Evolutionary conservation across 2,888 invertebrate species (phyloP), one percentile per base, ranked within the genome.

Genomic region (Molorchus minor): DNA sequence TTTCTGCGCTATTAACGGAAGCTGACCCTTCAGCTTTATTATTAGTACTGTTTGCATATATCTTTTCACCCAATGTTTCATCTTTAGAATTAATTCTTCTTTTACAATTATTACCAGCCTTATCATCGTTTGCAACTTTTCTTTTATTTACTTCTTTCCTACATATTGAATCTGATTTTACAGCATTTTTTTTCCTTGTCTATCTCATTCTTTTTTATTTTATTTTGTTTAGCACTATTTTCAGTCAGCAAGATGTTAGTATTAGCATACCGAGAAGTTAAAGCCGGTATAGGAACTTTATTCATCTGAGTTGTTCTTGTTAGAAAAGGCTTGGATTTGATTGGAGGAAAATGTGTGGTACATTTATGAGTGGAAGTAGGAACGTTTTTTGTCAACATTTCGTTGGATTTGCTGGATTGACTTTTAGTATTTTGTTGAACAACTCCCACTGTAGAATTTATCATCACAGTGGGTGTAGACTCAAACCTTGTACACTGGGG

Each of bases 201-300:
- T n/a, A 3, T 33, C n/a, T 33, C n/a, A 10, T 10, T 12, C 12
- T 3, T 33, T 33, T 33, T 33, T 33, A 35, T 15, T 56, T 56
- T 12, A 21, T 54, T 58, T 62, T 64, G 17, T 15, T 56, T 30
- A 36, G 5, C 41, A 54, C 45, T 40, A 64, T 61, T 25, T 66
- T 53, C 16, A 65, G 45, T 33, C n/a, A 51, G 61, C 63, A 57
- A 59, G 29, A 35, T 10, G 3, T 29, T 17, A 51, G 25, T 51
- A 29, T 63, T 68, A 13, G 71, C 72, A 67, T 77, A 78, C 20
- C 68, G 68, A 10, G 79, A 77, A 4, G 77, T 74, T 44, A 80
- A 68, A 1, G 80, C 79, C 3, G 81, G 80, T 52, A 82, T 81
- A 5, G 81, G 81, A 16, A 82, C 76, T 71, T 80, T 82, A 71